Percentiles rank a stretch among this genome's conserved stretches.
Evolutionary conservation across 2,113 vertebrate genomes (phyloP).

Genomic region (Choloepus hoffmanni): DNA sequence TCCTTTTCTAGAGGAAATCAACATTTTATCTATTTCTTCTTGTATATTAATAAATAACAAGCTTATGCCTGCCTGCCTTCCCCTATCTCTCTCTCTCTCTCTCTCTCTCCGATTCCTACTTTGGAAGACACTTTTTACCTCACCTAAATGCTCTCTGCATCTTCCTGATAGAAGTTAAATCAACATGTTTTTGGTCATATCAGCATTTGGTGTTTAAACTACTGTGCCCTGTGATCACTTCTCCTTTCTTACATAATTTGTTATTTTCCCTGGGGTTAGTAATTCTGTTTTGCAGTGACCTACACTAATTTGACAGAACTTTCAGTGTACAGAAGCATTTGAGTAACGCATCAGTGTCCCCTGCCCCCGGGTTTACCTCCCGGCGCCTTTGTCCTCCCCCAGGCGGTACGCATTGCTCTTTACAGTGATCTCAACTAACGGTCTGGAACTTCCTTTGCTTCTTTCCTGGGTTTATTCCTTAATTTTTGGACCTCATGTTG

Average conservation of each 20-base stretch:
- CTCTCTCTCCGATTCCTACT: too few species aligned
- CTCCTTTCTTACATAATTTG: constrained; percentile 5
- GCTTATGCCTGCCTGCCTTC: background rate
- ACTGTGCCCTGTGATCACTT: background rate
- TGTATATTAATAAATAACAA: background rate
- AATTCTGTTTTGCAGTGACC: background rate
- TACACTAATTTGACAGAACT: background rate
- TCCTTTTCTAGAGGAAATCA: background rate
- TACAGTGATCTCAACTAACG: background rate
- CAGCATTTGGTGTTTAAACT: background rate
- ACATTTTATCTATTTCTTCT: background rate
- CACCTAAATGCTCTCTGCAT: background rate
- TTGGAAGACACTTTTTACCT: background rate
- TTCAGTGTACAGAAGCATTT: background rate
- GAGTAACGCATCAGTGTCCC: too few species aligned
- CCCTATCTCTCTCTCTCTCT: too few species aligned
- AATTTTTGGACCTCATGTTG: background rate
- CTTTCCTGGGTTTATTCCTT: background rate
- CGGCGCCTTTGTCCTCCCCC: background rate
- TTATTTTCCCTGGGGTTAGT: background rate
- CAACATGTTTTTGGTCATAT: background rate
- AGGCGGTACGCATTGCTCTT: background rate
- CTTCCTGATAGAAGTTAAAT: background rate
- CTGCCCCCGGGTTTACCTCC: background rate
- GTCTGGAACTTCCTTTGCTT: background rate